Evolutionary conservation across 2,797 vertebrate genomes (phyloP).

Genomic region (Gallinago solitaria): DNA sequence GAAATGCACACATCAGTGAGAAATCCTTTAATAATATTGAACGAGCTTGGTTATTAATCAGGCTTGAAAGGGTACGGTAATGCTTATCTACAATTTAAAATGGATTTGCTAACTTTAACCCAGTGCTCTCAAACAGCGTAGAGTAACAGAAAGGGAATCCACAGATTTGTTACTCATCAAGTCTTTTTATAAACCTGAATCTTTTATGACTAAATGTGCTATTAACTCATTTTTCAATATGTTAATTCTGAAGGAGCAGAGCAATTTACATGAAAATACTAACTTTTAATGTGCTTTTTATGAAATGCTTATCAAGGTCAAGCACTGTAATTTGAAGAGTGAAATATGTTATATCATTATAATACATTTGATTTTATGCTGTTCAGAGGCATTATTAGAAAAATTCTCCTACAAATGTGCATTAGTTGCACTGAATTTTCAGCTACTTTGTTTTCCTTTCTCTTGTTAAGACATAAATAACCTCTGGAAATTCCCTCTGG

Average conservation of each 20-base stretch:
- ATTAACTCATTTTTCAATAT: constrained; percentile 32
- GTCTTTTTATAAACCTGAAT: not conserved
- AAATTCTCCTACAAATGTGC: not conserved
- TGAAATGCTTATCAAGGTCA: constrained; percentile 29
- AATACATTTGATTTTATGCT: not conserved
- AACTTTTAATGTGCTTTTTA: not conserved
- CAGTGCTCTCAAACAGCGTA: not conserved
- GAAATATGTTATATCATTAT: not conserved
- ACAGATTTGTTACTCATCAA: constrained; percentile 1
- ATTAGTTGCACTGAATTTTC: not conserved
- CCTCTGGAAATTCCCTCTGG: not conserved
- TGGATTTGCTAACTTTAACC: not conserved
- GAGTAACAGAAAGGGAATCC: not conserved
- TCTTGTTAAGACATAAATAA: not conserved
- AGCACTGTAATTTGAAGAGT: not conserved
- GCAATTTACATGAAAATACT: constrained; percentile 28
- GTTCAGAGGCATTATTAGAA: not conserved
- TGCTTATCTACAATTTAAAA: not conserved
- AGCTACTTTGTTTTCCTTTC: not conserved
- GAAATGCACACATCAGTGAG: not conserved
- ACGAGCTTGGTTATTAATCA: not conserved
- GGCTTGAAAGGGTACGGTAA: not conserved
- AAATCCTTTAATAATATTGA: not conserved
- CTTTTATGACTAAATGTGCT: constrained; percentile 4
- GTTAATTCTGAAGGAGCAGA: not conserved